phyloP scores from a whole-genome alignment of 1,140 invertebrate species.

The Thereuonema tuberculata region DNA sequence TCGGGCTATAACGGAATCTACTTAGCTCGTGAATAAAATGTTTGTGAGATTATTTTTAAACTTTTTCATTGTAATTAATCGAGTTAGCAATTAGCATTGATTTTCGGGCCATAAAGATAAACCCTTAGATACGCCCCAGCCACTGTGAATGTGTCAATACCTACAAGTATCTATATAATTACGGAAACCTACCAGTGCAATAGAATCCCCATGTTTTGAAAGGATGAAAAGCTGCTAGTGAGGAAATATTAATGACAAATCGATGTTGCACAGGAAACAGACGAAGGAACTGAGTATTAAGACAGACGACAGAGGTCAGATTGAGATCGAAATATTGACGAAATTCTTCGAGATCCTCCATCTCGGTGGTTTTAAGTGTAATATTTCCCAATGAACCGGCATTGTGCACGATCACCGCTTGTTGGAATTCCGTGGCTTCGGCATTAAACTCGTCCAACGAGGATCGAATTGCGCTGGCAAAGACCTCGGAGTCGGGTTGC shows the following conservation, averaged over 20 bases:
- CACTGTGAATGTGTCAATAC: too few species aligned
- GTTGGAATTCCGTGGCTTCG: slow-evolving; percentile 42
- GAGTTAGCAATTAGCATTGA: too few species aligned
- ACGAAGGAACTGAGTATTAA: slow-evolving; percentile 62
- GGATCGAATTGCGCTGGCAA: slow-evolving; percentile 36
- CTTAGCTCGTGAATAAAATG: too few species aligned
- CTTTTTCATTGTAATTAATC: too few species aligned
- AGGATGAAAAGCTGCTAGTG: slow-evolving; percentile 59
- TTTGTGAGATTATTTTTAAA: too few species aligned
- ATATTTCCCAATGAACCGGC: slow-evolving; percentile 71
- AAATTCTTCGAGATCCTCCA: slow-evolving; percentile 33
- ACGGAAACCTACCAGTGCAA: slow-evolving; percentile 67
- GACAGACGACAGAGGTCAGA: slow-evolving; percentile 54
- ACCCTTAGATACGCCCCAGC: too few species aligned
- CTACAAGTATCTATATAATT: too few species aligned
- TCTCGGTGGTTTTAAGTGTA: slow-evolving; percentile 34
- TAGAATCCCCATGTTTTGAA: slow-evolving; percentile 63
- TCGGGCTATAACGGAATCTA: too few species aligned
- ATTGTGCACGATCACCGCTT: slow-evolving; percentile 72
- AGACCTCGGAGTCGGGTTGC: slow-evolving; percentile 30
- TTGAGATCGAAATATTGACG: slow-evolving; percentile 57
- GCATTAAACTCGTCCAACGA: slow-evolving; percentile 25
- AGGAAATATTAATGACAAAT: slow-evolving; percentile 74
- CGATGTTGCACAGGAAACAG: slow-evolving; percentile 38
- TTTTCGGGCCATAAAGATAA: too few species aligned